These are phyloP conservation scores for Pectinophora gossypiella DNA, from an alignment of 1,140 invertebrate species.

Conservation along the genomic window DNA sequence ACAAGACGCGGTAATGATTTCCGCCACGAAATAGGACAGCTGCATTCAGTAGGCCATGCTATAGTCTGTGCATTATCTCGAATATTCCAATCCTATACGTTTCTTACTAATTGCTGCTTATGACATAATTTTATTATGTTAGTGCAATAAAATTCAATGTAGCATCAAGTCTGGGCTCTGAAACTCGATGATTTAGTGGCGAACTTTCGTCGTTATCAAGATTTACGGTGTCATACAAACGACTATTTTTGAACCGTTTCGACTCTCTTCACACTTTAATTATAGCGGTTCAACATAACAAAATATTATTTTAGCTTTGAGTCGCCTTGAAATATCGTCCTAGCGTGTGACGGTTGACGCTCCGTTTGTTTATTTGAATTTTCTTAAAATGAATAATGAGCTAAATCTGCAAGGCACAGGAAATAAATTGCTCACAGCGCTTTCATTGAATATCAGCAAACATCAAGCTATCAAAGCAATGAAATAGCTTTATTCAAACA, in stretches of 20 bases:
- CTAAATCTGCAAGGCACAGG: neutral
- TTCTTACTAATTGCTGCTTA: conserved; percentile 33
- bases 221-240: conserved; percentile 66
- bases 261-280: conserved; percentile 67
- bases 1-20: neutral
- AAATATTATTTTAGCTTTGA: conserved; percentile 49
- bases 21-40: neutral
- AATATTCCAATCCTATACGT: neutral
- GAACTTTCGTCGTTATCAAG: conserved; percentile 60
- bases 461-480: no score
- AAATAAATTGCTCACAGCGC: neutral
- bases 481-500: no score
- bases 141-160: conserved; percentile 59
- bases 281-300: conserved; percentile 66
- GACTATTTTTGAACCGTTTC: conserved; percentile 64
- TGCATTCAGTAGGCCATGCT: neutral
- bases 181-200: conserved; percentile 51
- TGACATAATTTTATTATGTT: conserved; percentile 47
- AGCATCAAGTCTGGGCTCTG: conserved; percentile 47
- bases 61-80: neutral
- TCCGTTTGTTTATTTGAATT: neutral
- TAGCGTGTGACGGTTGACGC: conserved; percentile 16
- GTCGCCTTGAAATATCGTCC: conserved; percentile 42
- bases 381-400: neutral
- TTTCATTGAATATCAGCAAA: no score